These are phyloP conservation scores for Eulithis testata DNA, from an alignment of 2,888 invertebrate species.

Conservation along the genomic window DNA sequence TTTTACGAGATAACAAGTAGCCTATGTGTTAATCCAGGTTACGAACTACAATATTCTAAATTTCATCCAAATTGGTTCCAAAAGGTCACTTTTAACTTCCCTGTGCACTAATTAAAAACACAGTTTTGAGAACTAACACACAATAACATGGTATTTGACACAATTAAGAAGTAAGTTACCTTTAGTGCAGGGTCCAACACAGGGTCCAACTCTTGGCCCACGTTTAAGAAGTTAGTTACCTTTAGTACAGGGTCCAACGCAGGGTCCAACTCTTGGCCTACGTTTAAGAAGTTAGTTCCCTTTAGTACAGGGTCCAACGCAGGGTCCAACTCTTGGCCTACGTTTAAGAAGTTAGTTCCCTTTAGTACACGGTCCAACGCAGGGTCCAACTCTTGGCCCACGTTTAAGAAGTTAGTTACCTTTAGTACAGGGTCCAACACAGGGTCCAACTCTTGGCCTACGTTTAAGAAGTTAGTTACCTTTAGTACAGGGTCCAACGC, in stretches of 20 bases:
- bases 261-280: conserved; percentile 93
- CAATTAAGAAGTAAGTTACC: conserved; percentile 47
- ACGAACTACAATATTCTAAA: too few species aligned
- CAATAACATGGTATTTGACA: too few species aligned
- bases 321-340: conserved; percentile 93
- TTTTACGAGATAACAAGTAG: too few species aligned
- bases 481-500: conserved; percentile 92
- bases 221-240: conserved; percentile 80
- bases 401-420: conserved; percentile 80
- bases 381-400: conserved; percentile 93
- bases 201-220: conserved; percentile 93
- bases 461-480: conserved; percentile 80
- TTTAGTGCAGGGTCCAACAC: conserved; percentile 92
- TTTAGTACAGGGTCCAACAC: conserved; percentile 92
- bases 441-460: conserved; percentile 93
- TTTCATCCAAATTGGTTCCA: too few species aligned
- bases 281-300: conserved; percentile 80
- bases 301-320: conserved; percentile 92
- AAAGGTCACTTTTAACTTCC: too few species aligned
- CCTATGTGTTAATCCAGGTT: too few species aligned
- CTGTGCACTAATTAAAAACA: too few species aligned
- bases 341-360: conserved; percentile 80
- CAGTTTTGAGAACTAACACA: too few species aligned
- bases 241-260: conserved; percentile 92
- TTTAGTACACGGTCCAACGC: conserved; percentile 92